Conservation (phyloP, 2,888 invertebrate species). For the Eristalis intricaria region DNA sequence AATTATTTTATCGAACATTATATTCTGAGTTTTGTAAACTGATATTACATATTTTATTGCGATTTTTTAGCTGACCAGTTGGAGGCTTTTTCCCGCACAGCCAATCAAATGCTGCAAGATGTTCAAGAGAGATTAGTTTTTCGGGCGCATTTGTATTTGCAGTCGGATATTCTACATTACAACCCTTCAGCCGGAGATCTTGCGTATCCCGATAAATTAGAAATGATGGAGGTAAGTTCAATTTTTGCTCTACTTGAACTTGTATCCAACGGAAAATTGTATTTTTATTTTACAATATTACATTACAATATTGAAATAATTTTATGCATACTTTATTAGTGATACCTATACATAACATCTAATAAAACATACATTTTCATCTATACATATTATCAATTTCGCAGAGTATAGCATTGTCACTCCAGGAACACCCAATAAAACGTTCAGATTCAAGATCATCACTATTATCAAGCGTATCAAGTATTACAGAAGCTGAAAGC, state of each 20-base stretch:
- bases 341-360: no score
- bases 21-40: background rate
- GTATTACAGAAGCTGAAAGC: constrained; percentile 88
- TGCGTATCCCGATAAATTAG: constrained; percentile 98
- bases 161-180: constrained; percentile 93
- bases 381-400: constrained; percentile 59
- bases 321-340: no score
- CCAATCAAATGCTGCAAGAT: constrained; percentile 93
- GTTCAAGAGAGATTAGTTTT: constrained; percentile 98
- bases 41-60: background rate
- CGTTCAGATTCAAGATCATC: constrained; percentile 87
- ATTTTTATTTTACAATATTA: no score
- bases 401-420: constrained; percentile 85
- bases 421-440: constrained; percentile 84
- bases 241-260: background rate
- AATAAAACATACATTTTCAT: no score
- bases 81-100: constrained; percentile 88
- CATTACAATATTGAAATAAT: no score
- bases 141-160: constrained; percentile 95
- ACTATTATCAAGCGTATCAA: constrained; percentile 85
- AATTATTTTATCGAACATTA: no score
- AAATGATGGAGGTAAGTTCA: constrained; percentile 94
- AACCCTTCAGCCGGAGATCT: constrained; percentile 96
- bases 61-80: constrained; percentile 85
- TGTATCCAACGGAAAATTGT: no score